Evolutionary conservation across 1,140 invertebrate species (phyloP), one percentile per base, ranked within the genome.

Genomic region (Hypsibius dujardini): DNA sequence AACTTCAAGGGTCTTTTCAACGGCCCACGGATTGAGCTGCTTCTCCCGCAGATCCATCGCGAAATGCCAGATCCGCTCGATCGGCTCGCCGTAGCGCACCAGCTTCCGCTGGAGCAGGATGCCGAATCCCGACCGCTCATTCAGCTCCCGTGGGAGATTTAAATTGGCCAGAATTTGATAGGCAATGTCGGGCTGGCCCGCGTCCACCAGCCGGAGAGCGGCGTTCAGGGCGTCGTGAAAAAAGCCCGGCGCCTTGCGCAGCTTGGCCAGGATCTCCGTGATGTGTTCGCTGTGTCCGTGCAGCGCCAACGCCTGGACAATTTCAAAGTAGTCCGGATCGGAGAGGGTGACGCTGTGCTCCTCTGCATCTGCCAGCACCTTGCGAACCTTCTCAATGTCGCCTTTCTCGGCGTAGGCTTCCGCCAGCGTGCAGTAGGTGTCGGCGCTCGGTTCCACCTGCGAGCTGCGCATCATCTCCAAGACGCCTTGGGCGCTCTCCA

Each of bases 401-500:
- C 89, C 89, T 71, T 83, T 79, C 76, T 84, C 86, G 1, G 87
- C 89, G 81, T 87, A 87, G 45, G 85, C 86, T 76, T 84, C 85
- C 2, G 90, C 78, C 1, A 92, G 77, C 1, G 86, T 83, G 1
- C 84, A 82, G 75, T 89, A 92, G 1, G 89, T 89, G 60, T 86
- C 84, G 46, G 85, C 83, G 70, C 84, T 84, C 2, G 87, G 86
- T 73, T 87, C 82, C 2, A 92, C 75, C 12, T 85, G 86, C n/a
- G 87, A 85, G 76, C 86, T 82, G 73, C 83, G 82, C 89, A 92
- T 92, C 1, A 89, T 84, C 67, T 83, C 77, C 46, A 92, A 74
- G 47, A 90, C 87, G 14, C 86, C 85, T 74, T 85, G 80, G n/a
- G 88, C 88, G 73, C 85, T 88, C 75, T 88, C 84, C 75, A 89